Evolutionary conservation across 2,888 invertebrate species (phyloP).

Genomic region (Andricus curvator): DNA sequence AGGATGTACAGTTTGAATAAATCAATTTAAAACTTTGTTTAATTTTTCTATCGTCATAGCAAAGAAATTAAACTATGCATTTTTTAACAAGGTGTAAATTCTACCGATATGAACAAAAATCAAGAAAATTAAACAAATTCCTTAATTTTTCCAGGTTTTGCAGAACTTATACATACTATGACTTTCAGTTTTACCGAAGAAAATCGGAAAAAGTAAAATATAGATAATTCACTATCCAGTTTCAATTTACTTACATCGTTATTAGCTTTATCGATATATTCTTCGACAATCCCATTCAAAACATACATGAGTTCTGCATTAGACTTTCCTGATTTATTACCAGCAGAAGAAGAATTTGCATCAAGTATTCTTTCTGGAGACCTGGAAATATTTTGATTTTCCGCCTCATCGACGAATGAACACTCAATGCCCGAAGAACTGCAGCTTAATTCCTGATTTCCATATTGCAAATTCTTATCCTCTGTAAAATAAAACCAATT

Average conservation of each 20-base stretch:
- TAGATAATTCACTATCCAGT: neutral
- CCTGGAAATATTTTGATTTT: slow-evolving; percentile 75
- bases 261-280: slow-evolving; percentile 78
- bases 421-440: slow-evolving; percentile 68
- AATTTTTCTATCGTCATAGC: no score
- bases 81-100: no score
- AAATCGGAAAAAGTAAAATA: no score
- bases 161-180: no score
- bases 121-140: no score
- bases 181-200: no score
- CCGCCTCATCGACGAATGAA: slow-evolving; percentile 66
- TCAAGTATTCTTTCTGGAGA: slow-evolving; percentile 70
- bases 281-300: slow-evolving; percentile 78
- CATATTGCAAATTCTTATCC: slow-evolving; percentile 80
- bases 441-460: slow-evolving; percentile 80
- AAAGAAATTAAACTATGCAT: no score
- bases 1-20: no score
- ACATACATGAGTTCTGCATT: slow-evolving; percentile 76
- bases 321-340: slow-evolving; percentile 61
- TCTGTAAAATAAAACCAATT: slow-evolving; percentile 64
- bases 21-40: no score
- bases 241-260: slow-evolving; percentile 73
- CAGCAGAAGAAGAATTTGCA: slow-evolving; percentile 66
- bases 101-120: no score
- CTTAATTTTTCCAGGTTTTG: no score